A percentile compares a stretch with the other conserved stretches of the same genome.
phyloP scores from a whole-genome alignment of 2,113 vertebrate genomes.

The Pteruthius melanotis region DNA sequence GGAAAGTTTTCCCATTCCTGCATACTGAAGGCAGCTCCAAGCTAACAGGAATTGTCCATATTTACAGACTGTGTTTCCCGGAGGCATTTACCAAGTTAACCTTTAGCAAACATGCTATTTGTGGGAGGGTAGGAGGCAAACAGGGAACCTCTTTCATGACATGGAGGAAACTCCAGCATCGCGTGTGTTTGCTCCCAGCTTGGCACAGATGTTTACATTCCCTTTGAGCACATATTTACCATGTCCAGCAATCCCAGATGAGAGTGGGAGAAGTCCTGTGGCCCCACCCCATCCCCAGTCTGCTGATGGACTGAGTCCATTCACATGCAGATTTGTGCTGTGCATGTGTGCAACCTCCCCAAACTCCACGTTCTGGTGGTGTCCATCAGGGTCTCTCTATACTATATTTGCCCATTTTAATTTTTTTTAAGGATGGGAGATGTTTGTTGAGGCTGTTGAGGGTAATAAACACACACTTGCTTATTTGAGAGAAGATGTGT shows the following conservation, averaged over 20 bases:
- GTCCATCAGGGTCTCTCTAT: not conserved
- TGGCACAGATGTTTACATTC: not conserved
- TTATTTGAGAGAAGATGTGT: not conserved
- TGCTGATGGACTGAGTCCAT: not conserved
- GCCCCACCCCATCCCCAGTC: not conserved
- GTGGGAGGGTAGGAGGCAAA: not conserved
- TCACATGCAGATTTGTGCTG: fast-evolving
- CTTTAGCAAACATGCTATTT: not conserved
- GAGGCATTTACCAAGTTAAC: not conserved
- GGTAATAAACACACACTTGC: not conserved
- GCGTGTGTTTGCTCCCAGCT: not conserved
- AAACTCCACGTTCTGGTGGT: not conserved
- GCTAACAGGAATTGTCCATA: not conserved
- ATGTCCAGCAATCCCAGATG: not conserved
- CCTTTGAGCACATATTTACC: not conserved
- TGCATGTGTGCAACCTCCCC: fast-evolving
- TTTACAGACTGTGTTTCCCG: not conserved
- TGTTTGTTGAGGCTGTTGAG: not conserved
- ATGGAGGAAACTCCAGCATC: not conserved
- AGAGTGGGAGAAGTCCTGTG: not conserved
- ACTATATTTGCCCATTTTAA: not conserved
- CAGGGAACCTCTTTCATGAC: conserved; percentile 2
- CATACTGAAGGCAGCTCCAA: not conserved
- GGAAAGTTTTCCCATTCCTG: not conserved
- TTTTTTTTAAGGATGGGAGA: not conserved